Evolutionary conservation across 2,888 invertebrate genomes (phyloP).

Genomic region (Drosophila gaucha): DNA sequence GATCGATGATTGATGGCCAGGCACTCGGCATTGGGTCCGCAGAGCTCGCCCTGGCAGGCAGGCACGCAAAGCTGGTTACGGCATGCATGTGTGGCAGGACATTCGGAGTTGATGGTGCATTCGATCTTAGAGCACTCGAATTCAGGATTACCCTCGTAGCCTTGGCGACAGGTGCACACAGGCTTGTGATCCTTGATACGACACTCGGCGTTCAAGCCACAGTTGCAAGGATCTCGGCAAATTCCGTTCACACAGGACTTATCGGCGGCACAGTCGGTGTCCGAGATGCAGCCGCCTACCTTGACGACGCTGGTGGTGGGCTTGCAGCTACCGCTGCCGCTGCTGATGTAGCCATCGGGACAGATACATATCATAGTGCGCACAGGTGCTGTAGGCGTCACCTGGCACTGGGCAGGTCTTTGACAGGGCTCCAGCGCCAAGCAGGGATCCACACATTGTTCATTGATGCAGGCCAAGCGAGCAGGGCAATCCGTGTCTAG

Average conservation of each 20-base stretch:
- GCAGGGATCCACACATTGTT: slow-evolving; percentile 94
- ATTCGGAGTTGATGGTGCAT: slow-evolving; percentile 91
- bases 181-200: slow-evolving; percentile 94
- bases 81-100: slow-evolving; percentile 93
- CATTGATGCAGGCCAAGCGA: slow-evolving; percentile 91
- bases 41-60: slow-evolving; percentile 90
- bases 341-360: slow-evolving; percentile 94
- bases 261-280: slow-evolving; percentile 91
- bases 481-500: slow-evolving; percentile 93
- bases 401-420: slow-evolving; percentile 92
- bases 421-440: slow-evolving; percentile 91
- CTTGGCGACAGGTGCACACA: slow-evolving; percentile 93
- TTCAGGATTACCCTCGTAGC: slow-evolving; percentile 94
- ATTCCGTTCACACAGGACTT: slow-evolving; percentile 92
- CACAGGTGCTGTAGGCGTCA: slow-evolving; percentile 92
- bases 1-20: slow-evolving; percentile 92
- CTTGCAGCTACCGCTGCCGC: slow-evolving; percentile 92
- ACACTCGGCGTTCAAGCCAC: slow-evolving; percentile 94
- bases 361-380: slow-evolving; percentile 96
- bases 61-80: slow-evolving; percentile 93
- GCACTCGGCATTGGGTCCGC: slow-evolving; percentile 92
- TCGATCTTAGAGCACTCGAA: slow-evolving; percentile 91
- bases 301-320: slow-evolving; percentile 88
- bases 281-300: slow-evolving; percentile 89
- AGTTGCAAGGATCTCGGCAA: slow-evolving; percentile 93